Base-by-base conservation (phyloP, 1,140 invertebrate genomes). In the Macrostomum lignano region DNA sequence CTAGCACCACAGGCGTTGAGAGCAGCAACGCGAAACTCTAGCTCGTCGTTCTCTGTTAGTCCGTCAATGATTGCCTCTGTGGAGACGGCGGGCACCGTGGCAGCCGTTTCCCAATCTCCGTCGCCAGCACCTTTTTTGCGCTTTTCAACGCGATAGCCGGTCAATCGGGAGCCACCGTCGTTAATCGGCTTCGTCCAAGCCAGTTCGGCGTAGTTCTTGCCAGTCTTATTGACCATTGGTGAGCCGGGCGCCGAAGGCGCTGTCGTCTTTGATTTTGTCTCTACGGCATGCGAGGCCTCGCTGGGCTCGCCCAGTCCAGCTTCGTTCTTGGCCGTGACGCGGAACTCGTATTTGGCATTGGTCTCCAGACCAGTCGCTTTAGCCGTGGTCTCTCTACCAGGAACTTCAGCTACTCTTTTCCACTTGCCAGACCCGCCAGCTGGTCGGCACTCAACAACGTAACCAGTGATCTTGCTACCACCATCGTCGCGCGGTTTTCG, bases 341-440 rank as follows among this genome's bases (percentile, higher is more conserved):
- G 69, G 56, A 94, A 96, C 55, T 96, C 81, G 52, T 94, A 96
- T 46, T 84, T 74, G 52, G 91, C 84, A 39, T 75, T 78, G 47
- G 84, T 75, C 36, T 72, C 69, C 10, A 96, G 82, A 42, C 78
- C 73, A 31, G 82, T 74, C 49, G 93, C 84, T 35, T 69, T 70
- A 45, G 70, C 86, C 44, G 77, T 73, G 2, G 65, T 67, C 10
- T 62, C 61, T 55, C 62, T 28, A 68, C 67, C 61, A 38, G 50
- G 45, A 39, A 41, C 24, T 21, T 6, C 21, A 24, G 15, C 23
- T 10, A 9, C 7, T 19, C 15, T 44, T 36, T 10, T 24, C n/a
- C 35, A 25, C 11, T 36, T 29, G 9, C n/a, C n/a, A n/a, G 36
- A 39, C 49, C 66, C 75, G 49, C 71, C 75, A 55, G 72, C 78